Percentiles rank a stretch among this genome's conserved stretches.
Conservation (phyloP, 2,888 invertebrate genomes). For the Tridacna gigas region DNA sequence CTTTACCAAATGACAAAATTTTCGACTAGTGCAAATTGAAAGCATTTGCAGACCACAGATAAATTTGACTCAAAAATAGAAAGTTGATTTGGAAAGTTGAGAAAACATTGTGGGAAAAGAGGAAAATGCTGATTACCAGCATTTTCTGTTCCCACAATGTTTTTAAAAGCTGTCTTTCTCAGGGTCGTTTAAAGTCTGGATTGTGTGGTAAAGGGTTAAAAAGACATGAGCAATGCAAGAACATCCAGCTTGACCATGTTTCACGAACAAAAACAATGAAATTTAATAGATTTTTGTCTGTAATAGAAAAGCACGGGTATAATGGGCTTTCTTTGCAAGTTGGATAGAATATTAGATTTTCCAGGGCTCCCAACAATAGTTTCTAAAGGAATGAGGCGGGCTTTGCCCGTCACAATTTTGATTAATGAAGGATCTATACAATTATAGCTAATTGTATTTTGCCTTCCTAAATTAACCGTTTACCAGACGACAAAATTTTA, state of each 20-base stretch:
- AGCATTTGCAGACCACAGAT: no score
- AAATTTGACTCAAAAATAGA: no score
- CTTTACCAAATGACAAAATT: no score
- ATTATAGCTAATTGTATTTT: conserved; percentile 21
- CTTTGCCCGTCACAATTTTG: not conserved
- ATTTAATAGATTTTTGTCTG: conserved; percentile 3
- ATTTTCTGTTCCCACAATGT: not conserved
- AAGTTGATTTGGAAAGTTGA: no score
- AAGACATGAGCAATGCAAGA: not conserved
- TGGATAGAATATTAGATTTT: not conserved
- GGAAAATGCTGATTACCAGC: not conserved
- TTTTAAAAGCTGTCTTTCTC: not conserved
- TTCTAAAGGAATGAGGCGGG: conserved; percentile 19
- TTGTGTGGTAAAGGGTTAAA: not conserved
- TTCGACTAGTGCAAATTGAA: no score
- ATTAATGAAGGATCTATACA: conserved; percentile 28
- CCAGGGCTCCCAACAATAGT: conserved; percentile 13
- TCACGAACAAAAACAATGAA: conserved; percentile 17
- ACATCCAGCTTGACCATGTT: conserved; percentile 8
- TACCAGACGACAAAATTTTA: no score
- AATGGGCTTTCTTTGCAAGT: not conserved
- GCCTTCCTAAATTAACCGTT: conserved; percentile 19
- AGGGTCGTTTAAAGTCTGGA: not conserved
- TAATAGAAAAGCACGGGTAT: not conserved
- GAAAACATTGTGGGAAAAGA: not conserved